phyloP scores from a whole-genome alignment of 2,113 vertebrate species.

The Oncorhynchus keta region DNA sequence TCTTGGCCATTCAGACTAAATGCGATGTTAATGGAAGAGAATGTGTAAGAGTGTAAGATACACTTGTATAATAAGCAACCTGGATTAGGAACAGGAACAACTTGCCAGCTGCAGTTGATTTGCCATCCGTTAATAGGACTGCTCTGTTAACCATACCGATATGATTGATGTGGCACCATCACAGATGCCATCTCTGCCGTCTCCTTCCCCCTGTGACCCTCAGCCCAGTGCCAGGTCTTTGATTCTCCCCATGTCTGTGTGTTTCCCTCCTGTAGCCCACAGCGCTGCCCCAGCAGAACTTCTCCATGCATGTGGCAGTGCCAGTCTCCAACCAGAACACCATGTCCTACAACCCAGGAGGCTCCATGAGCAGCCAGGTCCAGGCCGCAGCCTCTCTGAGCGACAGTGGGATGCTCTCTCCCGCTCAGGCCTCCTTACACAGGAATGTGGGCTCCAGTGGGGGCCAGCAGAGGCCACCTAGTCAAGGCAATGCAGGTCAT shows the following conservation, averaged over 20 bases:
- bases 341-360: slow-evolving; percentile 89
- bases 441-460: slow-evolving; percentile 87
- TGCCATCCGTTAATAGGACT: slow-evolving; percentile 4
- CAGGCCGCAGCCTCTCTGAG: slow-evolving; percentile 83
- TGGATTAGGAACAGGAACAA: neutral
- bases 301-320: slow-evolving; percentile 98
- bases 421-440: slow-evolving; percentile 86
- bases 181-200: slow-evolving; percentile 18
- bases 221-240: slow-evolving; percentile 38
- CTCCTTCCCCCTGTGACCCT: slow-evolving; percentile 21
- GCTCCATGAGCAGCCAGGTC: slow-evolving; percentile 83
- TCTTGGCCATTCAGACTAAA: neutral
- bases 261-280: slow-evolving; percentile 76
- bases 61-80: neutral
- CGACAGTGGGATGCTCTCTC: slow-evolving; percentile 91
- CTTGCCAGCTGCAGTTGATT: neutral
- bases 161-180: neutral
- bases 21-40: neutral
- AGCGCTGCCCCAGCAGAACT: slow-evolving; percentile 92
- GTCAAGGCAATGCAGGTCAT: slow-evolving; percentile 86
- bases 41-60: neutral
- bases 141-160: slow-evolving; percentile 43
- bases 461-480: slow-evolving; percentile 88
- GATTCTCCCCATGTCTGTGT: slow-evolving; percentile 34
- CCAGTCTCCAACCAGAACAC: slow-evolving; percentile 91